A percentile compares a stretch with the other conserved stretches of the same genome.
Evolutionary conservation across 2,888 invertebrate species (phyloP).

Genomic region (Antheraea assamensis): DNA sequence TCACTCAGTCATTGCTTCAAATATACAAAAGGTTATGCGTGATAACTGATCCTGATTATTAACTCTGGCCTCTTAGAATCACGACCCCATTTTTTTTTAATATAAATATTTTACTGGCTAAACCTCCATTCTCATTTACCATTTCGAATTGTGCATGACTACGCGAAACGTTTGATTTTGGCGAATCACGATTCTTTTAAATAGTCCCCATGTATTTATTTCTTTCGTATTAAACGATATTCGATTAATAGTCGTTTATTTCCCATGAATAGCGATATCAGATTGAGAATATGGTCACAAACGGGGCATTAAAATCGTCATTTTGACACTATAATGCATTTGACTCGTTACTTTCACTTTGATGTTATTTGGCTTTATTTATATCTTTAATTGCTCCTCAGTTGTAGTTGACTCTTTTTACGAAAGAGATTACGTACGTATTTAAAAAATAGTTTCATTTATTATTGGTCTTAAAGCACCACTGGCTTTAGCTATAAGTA

Average conservation of each 20-base stretch:
- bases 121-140: conserved; percentile 7
- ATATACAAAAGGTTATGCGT: not conserved
- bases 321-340: conserved; percentile 53
- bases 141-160: conserved; percentile 15
- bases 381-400: no score
- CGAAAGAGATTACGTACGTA: not conserved
- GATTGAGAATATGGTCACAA: conserved; percentile 60
- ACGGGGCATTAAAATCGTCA: conserved; percentile 52
- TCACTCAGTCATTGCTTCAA: no score
- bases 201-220: conserved; percentile 28
- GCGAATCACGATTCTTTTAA: conserved; percentile 40
- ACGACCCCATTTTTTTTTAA: not conserved
- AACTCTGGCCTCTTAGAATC: not conserved
- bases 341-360: conserved; percentile 60
- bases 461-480: not conserved
- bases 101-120: not conserved
- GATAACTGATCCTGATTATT: not conserved
- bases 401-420: no score
- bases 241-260: conserved; percentile 41
- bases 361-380: conserved; percentile 28
- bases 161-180: conserved; percentile 31
- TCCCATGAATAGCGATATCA: conserved; percentile 61
- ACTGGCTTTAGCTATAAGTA: not conserved
- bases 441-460: not conserved
- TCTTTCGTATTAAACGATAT: conserved; percentile 22